Evolutionary conservation across 2,888 invertebrate species (phyloP).

Genomic region (Volucella inanis): DNA sequence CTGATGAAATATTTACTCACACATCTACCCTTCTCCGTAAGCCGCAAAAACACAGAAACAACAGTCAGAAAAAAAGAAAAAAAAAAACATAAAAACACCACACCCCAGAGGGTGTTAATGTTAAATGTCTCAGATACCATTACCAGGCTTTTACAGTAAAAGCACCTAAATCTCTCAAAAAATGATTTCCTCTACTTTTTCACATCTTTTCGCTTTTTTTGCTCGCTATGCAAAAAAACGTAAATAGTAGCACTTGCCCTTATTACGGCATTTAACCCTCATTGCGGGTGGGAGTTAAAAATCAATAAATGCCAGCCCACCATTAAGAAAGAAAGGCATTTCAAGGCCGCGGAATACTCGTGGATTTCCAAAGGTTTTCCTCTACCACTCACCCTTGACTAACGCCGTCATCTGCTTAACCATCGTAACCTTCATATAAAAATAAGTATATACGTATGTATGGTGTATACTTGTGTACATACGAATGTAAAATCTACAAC

Average conservation of each 20-base stretch:
- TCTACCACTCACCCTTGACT: too few species aligned
- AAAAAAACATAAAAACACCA: constrained; percentile 39
- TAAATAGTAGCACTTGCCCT: constrained; percentile 58
- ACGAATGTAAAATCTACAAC: not conserved
- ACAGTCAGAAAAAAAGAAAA: not conserved
- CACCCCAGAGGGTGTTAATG: constrained; percentile 30
- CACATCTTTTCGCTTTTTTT: not conserved
- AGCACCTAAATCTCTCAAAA: constrained; percentile 56
- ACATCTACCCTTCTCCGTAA: constrained; percentile 8
- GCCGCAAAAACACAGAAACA: not conserved
- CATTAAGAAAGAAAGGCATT: constrained; percentile 4
- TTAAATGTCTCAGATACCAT: constrained; percentile 64
- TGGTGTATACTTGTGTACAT: too few species aligned
- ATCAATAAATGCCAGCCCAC: constrained; percentile 47
- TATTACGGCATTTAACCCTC: constrained; percentile 64
- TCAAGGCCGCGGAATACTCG: constrained; percentile 28
- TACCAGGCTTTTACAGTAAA: constrained; percentile 64
- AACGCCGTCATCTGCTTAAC: too few species aligned
- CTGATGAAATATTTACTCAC: not conserved
- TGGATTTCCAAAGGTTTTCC: too few species aligned
- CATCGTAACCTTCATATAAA: too few species aligned
- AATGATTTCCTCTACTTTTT: constrained; percentile 18
- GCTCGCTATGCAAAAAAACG: constrained; percentile 5
- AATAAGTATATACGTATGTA: too few species aligned
- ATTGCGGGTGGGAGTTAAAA: constrained; percentile 23